These are phyloP conservation scores for Phymatocera aterrima DNA, from an alignment of 2,888 invertebrate species.

Conservation along the genomic window DNA sequence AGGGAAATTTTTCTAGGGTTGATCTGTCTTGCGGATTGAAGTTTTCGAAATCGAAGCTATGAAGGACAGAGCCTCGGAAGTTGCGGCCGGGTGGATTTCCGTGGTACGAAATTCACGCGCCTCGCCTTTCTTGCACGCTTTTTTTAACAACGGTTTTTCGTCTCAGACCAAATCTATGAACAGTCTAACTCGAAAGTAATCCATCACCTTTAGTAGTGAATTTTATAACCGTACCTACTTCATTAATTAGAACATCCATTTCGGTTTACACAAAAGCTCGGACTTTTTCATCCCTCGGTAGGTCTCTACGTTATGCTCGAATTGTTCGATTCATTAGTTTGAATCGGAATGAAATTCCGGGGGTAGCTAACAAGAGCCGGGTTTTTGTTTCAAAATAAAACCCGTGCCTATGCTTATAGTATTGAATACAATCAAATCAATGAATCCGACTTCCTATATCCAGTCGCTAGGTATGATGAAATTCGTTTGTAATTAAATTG, in stretches of 20 bases:
- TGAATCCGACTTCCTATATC: neutral
- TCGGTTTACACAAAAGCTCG: neutral
- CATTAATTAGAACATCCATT: slow-evolving; percentile 15
- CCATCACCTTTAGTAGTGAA: slow-evolving; percentile 24
- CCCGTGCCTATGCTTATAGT: neutral
- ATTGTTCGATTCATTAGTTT: neutral
- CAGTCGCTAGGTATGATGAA: neutral
- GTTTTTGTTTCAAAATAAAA: neutral
- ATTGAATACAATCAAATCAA: slow-evolving; percentile 8
- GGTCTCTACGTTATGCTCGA: neutral
- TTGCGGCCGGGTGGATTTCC: too few species aligned
- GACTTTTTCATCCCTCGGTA: neutral
- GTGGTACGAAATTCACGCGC: neutral
- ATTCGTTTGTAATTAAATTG: slow-evolving; percentile 2
- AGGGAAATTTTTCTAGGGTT: neutral
- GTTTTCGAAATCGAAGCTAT: too few species aligned
- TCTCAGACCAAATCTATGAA: neutral
- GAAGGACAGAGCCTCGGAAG: too few species aligned
- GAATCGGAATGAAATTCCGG: neutral
- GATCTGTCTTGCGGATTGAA: too few species aligned
- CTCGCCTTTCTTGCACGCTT: neutral
- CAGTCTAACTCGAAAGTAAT: neutral
- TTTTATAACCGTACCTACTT: slow-evolving; percentile 11
- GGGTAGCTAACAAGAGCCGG: neutral
- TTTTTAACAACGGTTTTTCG: neutral